Percentiles rank a stretch among this genome's conserved stretches.
phyloP scores from a whole-genome alignment of 2,113 vertebrate species.

The Neotragus pygmaeus region DNA sequence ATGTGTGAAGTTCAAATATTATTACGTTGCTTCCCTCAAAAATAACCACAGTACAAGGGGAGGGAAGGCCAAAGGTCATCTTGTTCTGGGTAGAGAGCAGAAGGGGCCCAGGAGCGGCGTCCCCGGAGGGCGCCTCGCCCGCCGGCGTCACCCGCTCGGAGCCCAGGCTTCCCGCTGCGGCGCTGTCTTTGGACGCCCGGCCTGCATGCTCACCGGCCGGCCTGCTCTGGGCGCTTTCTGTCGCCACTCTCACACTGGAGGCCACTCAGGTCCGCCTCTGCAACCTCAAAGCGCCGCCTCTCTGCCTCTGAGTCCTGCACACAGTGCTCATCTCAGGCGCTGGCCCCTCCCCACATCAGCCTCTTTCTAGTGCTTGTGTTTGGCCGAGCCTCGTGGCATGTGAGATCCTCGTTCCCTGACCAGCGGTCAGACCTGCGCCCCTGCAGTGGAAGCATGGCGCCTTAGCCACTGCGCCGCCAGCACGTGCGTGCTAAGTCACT shows the following conservation, averaged over 20 bases:
- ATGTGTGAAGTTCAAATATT: background rate
- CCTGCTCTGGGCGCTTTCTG: too few species aligned
- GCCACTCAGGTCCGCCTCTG: background rate
- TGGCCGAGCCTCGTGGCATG: background rate
- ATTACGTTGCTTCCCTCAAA: background rate
- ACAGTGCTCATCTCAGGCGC: background rate
- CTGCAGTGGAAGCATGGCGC: background rate
- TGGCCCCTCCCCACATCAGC: background rate
- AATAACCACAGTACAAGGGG: background rate
- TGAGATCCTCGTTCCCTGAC: background rate
- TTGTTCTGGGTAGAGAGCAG: background rate
- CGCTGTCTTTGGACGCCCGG: fast-evolving
- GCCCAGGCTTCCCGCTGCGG: background rate
- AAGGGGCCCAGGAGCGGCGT: background rate
- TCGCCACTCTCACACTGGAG: background rate
- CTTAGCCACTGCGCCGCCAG: background rate
- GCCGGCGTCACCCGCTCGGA: too few species aligned
- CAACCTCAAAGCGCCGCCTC: background rate
- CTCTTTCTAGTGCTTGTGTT: too few species aligned
- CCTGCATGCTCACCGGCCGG: fast-evolving
- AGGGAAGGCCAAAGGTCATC: background rate
- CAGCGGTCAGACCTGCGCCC: fast-evolving
- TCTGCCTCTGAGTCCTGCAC: background rate
- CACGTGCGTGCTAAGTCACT: background rate
- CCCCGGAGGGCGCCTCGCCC: background rate